Evolutionary conservation across 2,113 vertebrate genomes (phyloP), one percentile per base, ranked within the genome.

Genomic region (Etheostoma cragini): DNA sequence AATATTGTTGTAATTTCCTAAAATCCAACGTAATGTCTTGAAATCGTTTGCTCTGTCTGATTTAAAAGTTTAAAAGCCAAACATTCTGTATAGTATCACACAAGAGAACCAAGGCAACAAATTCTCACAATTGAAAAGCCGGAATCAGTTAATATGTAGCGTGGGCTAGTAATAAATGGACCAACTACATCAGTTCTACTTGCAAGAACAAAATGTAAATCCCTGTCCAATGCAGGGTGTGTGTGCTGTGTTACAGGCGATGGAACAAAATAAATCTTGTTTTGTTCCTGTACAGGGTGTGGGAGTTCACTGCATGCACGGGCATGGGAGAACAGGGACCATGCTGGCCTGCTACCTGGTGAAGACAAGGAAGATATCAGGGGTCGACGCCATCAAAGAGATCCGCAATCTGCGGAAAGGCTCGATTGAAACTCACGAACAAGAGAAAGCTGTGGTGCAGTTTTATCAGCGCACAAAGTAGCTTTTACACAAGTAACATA

Each of bases 301-400:
- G 47, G 98, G 88, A 0, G 97, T 98, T 4, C 97, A 99, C 92
- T 99, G 98, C 70, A 83, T 97, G 88, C 96, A 98, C 75, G 97
- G 98, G 0, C 93, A 95, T 0, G 98, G 98, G 24, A 92, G 97
- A 30, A 99, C 98, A 0, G 97, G 98, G 30, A 98, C 98, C 46
- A 96, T 99, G 97, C 91, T 99, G 90, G 98, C 98, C 63, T 99
- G 97, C 82, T 99, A 98, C 91, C 95, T 99, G 90, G 95, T 96
- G 22, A 97, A 96, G 90, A 91, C 72, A 0, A 90, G 0, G 86
- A 89, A 91, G 78, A 91, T 98, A 64, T 91, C 90, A 0, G 96
- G 95, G 0, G 70, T 83, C 0, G 97, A 96, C 0, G 98, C 98
- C 89, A 97, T 99, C 81, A 88, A 80, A 0, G 95, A 98, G 93